Evolutionary conservation across 2,888 invertebrate species (phyloP), one percentile per base, ranked within the genome.

Genomic region (Agriotes lineatus): DNA sequence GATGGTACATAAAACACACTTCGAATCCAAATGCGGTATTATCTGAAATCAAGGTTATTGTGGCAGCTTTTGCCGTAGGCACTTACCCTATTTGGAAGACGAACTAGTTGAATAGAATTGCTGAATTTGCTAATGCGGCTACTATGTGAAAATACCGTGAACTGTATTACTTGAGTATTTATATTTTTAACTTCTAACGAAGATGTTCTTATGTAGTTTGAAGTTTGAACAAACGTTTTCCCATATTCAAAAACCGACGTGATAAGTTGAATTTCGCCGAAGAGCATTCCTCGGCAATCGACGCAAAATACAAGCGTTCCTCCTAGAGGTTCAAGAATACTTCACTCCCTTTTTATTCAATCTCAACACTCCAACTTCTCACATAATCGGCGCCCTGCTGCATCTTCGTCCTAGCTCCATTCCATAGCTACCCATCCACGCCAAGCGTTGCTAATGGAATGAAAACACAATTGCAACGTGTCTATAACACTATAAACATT

Each of bases 401-500:
- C 50, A 52, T 62, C 52, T 44, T 44, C 56, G 54, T 56, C 42
- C 22, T 50, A 33, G 44, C 45, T 62, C 52, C 50, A 61, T 61
- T 61, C 30, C 35, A 35, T 10, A 16, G 63, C 45, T 56, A 45
- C 56, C 54, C 33, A 63, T 56, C 33, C 18, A 42, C 50, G 54
- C 30, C 14, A 54, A 54, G 30, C 54, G 63, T 56, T 56, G 20
- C 44, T 63, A 63, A 63, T 63, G 63, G 56, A 63, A 63, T 63
- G 63, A 63, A 63, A 63, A 60, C 60, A 60, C 60, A 60, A 65
- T 65, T 37, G 54, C 52, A 52, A 66, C 57, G 57, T 67, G 62
- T 61, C 61, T 61, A 48, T 67, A 56, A 57, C 52, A 50, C 60
- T 66, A 61, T 67, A 61, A 67, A 61, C 61, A 67, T 25, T 42